Evolutionary conservation across 2,113 vertebrate species (phyloP), one percentile per base, ranked within the genome.

Genomic region (Danionella cerebrum): DNA sequence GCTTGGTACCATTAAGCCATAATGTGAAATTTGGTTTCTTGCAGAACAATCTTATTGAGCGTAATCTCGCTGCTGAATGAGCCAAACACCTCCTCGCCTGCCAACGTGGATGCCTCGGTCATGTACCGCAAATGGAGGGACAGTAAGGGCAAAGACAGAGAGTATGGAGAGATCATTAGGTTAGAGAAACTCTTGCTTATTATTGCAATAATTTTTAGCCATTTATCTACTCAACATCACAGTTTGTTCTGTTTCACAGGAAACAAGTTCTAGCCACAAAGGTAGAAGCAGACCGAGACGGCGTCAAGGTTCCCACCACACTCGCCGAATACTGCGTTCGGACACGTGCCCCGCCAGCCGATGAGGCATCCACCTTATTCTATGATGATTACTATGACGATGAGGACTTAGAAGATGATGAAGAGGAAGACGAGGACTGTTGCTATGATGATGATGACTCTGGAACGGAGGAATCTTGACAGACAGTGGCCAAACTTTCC

Each of bases 41-140:
- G 29, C 81, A 97, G 95, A 83, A 98, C 95, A 65, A 98, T 98
- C 71, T 90, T 98, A 36, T 90, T 98, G 71, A 98, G 95, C 0
- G 94, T 98, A 22, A 98, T 98, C 84, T 98, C 95, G 0, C 85
- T 98, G 72, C 88, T 98, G 65, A 98, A 97, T 0, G 95, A 98
- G 68, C 95, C 95, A 47, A 98, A 98, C 89, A 97, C 95, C 0
- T 98, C 92, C 62, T 98, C 95, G 0, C 95, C 95, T 0, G 95
- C 95, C 74, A 98, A 98, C 0, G 95, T 98, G 53, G 95, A 98
- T 0, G 94, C 95, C 1, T 98, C 95, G 0, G 94, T 98, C 76
- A 98, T 98, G 95, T 98, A 98, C 85, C 86, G 95, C 69, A 97
- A 91, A 71, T 98, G 95, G 95, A 91, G 93, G 64, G 95, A 98